These are phyloP conservation scores for Verasper variegatus DNA, from an alignment of 2,113 vertebrate species.

Conservation along the genomic window DNA sequence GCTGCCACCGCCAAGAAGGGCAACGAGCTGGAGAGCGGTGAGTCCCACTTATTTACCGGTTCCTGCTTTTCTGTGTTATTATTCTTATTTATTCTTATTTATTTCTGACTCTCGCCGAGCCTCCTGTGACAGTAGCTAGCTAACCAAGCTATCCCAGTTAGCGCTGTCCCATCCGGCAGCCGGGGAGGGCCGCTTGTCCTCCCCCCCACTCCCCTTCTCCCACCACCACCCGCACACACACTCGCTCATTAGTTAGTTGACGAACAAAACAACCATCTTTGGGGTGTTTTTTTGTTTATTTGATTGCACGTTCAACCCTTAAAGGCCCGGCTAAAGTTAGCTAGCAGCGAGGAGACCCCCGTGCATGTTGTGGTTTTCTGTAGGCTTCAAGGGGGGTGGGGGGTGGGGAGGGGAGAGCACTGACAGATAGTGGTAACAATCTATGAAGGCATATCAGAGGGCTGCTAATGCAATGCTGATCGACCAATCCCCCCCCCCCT, in stretches of 20 bases:
- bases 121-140: background rate
- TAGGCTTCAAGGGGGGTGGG: slow-evolving; percentile 22
- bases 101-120: background rate
- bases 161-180: slow-evolving; percentile 16
- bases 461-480: background rate
- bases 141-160: slow-evolving; percentile 20
- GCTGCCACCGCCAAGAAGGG: slow-evolving; percentile 95
- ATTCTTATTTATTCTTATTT: background rate
- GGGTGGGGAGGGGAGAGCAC: background rate
- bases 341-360: slow-evolving; percentile 27
- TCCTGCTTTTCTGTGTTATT: background rate
- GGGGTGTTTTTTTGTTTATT: no score
- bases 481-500: background rate
- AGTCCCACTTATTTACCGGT: slow-evolving; percentile 65
- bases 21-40: slow-evolving; percentile 97
- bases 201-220: slow-evolving; percentile 1
- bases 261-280: background rate
- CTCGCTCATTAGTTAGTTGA: background rate
- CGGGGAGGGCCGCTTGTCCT: slow-evolving; percentile 41
- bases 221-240: slow-evolving; percentile 11
- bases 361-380: slow-evolving; percentile 50
- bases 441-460: slow-evolving; percentile 6
- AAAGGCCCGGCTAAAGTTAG: background rate
- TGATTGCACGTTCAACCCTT: no score
- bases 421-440: slow-evolving; percentile 9